Percentiles rank a stretch among this genome's conserved stretches.
These are phyloP conservation scores for Eunapius fragilis DNA, from an alignment of 37 sponge, comb jelly and placozoan genomes.

Conservation along the genomic window DNA sequence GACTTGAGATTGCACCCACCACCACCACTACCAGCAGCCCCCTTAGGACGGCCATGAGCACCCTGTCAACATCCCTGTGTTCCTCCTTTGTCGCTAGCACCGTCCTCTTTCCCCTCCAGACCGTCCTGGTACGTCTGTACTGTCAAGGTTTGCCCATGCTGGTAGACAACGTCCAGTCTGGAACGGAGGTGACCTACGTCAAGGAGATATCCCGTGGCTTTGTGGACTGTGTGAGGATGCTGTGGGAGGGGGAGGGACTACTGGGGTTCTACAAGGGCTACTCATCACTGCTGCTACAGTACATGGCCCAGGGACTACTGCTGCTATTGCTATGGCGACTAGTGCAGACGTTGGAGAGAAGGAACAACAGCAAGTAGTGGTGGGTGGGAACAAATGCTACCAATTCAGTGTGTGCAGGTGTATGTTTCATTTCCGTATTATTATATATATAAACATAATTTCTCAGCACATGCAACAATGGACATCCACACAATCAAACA, in stretches of 20 bases:
- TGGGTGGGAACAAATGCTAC: background rate
- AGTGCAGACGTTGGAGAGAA: background rate
- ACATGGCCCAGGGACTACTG: constrained; percentile 52
- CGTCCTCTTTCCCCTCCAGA: constrained; percentile 67
- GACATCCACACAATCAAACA: background rate
- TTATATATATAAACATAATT: background rate
- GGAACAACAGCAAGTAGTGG: background rate
- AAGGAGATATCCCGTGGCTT: constrained; percentile 56
- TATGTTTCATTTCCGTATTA: background rate
- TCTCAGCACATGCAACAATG: background rate
- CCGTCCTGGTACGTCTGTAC: constrained; percentile 60
- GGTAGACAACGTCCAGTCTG: constrained; percentile 76
- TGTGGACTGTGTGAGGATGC: constrained; percentile 35
- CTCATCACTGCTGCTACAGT: constrained; percentile 65
- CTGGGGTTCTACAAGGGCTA: constrained; percentile 77
- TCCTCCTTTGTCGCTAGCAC: constrained; percentile 48
- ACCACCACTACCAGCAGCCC: background rate
- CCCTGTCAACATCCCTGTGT: constrained; percentile 38
- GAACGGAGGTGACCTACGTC: constrained; percentile 35
- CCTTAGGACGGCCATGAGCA: constrained; percentile 15
- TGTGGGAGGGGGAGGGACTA: constrained; percentile 64
- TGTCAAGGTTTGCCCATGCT: constrained; percentile 79
- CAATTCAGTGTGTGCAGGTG: background rate
- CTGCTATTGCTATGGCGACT: constrained; percentile 62
- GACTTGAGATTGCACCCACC: background rate